Conservation (phyloP, 2,797 vertebrate species). For the Sebastes itinus region DNA sequence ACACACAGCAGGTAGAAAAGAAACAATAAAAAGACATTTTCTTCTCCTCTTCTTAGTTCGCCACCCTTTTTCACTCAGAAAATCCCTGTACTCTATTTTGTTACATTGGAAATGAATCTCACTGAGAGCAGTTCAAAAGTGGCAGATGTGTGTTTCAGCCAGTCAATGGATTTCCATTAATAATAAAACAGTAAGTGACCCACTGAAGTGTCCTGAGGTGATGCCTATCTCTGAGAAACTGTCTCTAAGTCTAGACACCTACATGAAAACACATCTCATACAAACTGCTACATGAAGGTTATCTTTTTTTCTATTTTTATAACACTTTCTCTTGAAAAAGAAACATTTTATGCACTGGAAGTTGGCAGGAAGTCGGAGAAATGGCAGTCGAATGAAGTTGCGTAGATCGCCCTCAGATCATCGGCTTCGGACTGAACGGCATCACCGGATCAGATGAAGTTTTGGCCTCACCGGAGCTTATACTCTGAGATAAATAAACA, state of each 20-base stretch:
- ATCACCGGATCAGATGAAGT: constrained; percentile 2
- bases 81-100: constrained; percentile 67
- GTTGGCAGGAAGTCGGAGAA: constrained; percentile 38
- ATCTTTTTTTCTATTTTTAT: constrained; percentile 14
- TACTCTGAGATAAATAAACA: constrained; percentile 19
- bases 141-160: constrained; percentile 35
- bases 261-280: constrained; percentile 51
- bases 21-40: constrained; percentile 40
- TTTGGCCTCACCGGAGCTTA: constrained; percentile 45
- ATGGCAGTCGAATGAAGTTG: constrained; percentile 20
- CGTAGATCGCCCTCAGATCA: constrained; percentile 45
- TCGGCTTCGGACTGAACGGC: constrained; percentile 10
- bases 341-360: constrained; percentile 34
- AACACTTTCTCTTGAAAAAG: constrained; percentile 9
- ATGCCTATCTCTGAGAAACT: constrained; percentile 53
- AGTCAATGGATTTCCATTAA: constrained; percentile 40
- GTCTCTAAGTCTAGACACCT: constrained; percentile 50
- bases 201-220: constrained; percentile 78
- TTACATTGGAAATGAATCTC: constrained; percentile 40
- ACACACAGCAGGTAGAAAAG: constrained; percentile 60
- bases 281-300: constrained; percentile 75
- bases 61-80: constrained; percentile 37
- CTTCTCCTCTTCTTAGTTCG: constrained; percentile 29
- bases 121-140: constrained; percentile 37
- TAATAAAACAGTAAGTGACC: constrained; percentile 63